Percentiles rank a stretch among this genome's conserved stretches.
phyloP scores from a whole-genome alignment of 2,113 vertebrate species.

The Nycticryphes semicollaris region DNA sequence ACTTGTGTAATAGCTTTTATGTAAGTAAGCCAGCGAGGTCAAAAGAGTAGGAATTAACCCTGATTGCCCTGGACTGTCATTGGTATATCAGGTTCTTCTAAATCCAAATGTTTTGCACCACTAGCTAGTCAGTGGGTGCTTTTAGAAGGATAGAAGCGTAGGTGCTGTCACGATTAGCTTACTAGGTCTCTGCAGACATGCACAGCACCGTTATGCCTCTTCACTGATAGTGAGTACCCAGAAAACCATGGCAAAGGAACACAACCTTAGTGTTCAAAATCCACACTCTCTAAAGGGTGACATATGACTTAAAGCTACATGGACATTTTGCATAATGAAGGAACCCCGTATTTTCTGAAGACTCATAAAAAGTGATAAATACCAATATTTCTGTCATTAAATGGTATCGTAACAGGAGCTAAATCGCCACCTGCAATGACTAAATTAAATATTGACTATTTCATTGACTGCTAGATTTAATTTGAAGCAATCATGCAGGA shows the following conservation, averaged over 20 bases:
- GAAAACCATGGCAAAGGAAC: background rate
- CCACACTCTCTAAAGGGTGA: background rate
- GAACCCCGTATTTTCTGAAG: background rate
- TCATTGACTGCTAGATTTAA: conserved; percentile 83
- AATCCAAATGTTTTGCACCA: background rate
- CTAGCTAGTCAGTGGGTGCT: background rate
- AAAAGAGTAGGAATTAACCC: background rate
- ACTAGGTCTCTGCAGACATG: background rate
- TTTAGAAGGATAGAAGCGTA: background rate
- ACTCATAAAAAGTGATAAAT: conserved; percentile 32
- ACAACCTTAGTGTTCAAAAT: background rate
- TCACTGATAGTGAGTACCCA: background rate
- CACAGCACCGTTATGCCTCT: background rate
- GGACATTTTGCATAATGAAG: conserved; percentile 9
- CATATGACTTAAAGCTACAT: background rate
- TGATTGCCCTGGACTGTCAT: background rate
- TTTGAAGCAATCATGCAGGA: conserved; percentile 81
- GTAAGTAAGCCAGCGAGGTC: background rate
- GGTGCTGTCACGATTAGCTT: background rate
- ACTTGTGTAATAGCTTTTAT: background rate
- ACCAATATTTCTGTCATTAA: conserved; percentile 51
- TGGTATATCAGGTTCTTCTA: background rate
- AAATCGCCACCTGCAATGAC: conserved; percentile 79
- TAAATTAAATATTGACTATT: conserved; percentile 86
- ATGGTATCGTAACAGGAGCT: conserved; percentile 21